Percentiles rank a stretch among this genome's conserved stretches.
phyloP scores from a whole-genome alignment of 2,113 vertebrate genomes.

The Ophthalmolycus amberensis region DNA sequence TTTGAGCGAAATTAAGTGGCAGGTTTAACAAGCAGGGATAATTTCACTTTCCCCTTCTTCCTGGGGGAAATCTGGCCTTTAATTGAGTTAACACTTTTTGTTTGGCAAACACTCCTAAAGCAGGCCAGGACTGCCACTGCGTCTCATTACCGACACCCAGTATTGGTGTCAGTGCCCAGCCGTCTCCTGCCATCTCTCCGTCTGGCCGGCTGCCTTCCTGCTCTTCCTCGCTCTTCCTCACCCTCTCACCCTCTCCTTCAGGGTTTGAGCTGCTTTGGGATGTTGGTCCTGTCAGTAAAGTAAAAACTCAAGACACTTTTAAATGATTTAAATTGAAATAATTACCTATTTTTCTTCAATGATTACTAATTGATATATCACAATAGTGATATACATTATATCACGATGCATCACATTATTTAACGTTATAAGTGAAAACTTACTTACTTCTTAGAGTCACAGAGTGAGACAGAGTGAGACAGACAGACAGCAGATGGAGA shows the following conservation, averaged over 20 bases:
- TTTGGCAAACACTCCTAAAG: conserved; percentile 78
- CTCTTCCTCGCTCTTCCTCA: conserved; percentile 9
- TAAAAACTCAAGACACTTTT: neutral
- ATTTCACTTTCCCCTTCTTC: conserved; percentile 80
- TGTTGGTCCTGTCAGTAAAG: neutral
- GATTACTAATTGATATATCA: neutral
- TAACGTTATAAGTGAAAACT: neutral
- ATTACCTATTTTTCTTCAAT: neutral
- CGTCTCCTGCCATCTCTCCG: conserved; percentile 48
- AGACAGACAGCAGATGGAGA: too few relatives aligned
- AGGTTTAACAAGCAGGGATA: conserved; percentile 84
- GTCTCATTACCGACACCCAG: conserved; percentile 66
- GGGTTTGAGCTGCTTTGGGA: neutral
- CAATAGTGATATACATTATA: neutral
- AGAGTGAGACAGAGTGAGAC: too few relatives aligned
- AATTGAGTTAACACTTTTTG: conserved; percentile 83
- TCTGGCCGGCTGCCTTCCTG: conserved; percentile 22
- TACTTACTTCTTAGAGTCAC: too few relatives aligned
- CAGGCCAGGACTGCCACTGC: conserved; percentile 58
- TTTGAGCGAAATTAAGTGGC: conserved; percentile 84
- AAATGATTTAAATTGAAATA: neutral
- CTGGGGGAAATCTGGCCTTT: conserved; percentile 80
- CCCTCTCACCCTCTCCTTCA: neutral
- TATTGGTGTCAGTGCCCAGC: conserved; percentile 35
- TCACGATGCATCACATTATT: neutral